Base-by-base conservation (phyloP, 2,888 invertebrate genomes). In the Calameuta filiformis region DNA sequence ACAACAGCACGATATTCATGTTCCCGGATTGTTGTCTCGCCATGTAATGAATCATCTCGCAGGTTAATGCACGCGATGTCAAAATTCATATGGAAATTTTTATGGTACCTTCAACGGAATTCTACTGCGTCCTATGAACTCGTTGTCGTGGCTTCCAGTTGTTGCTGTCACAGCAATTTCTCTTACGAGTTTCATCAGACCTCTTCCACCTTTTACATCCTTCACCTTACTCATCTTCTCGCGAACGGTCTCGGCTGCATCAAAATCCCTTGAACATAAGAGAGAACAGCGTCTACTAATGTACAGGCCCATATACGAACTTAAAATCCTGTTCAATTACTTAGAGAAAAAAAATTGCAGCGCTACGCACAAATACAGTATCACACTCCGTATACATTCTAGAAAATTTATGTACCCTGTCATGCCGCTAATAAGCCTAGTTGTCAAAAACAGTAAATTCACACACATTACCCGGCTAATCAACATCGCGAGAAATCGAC, bases 151-250 rank as follows among this genome's bases (percentile, higher is more conserved):
- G 93, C 95, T 98, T 82, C 99, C 96, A 1, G 98, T 98, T 0
- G 98, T 97, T 73, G 98, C 99, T 0, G 99, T 98, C 30, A 98
- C 95, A 0, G 97, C 97, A 79, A 97, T 96, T 92, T 97, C 97
- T 89, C 97, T 97, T 93, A 97, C 95, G 68, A 97, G 91, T 91
- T 97, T 97, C 40, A 96, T 93, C 31, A 97, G 93, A 0, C 97
- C 97, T 89, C 95, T 95, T 0, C 97, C 95, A 1, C 97, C 97
- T 92, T 97, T 97, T 0, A 97, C 96, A 86, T 96, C 96, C 83
- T 95, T 95, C 81, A 97, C 93, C 92, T 97, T 96, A 75, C 95
- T 95, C 93, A 97, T 95, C 92, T 97, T 97, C 89, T 97, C 97
- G 81, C 95, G 95, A 0, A 97, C 95, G 0, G 97, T 96, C 92